Percentiles rank a stretch among this genome's conserved stretches.
phyloP scores from a whole-genome alignment of 2,888 invertebrate species.

The Sesamia inferens region DNA sequence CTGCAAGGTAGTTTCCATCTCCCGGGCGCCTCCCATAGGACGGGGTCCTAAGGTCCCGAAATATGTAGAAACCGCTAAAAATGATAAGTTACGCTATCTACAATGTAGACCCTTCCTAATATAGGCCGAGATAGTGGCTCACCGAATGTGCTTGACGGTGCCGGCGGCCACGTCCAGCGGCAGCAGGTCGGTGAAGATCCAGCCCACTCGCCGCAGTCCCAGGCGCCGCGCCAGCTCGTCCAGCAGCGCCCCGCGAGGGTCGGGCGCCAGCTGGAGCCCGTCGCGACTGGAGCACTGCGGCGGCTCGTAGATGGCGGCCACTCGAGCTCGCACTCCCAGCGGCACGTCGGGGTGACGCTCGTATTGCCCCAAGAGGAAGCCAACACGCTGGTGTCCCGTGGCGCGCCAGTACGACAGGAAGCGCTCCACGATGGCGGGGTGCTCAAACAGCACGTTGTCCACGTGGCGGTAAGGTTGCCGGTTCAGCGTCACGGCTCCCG shows the following conservation, averaged over 20 bases:
- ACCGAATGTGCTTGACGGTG: slow-evolving; percentile 93
- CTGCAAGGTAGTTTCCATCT: too few relatives aligned
- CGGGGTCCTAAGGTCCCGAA: too few relatives aligned
- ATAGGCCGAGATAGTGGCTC: neutral
- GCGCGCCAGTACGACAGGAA: slow-evolving; percentile 99
- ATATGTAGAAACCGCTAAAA: too few relatives aligned
- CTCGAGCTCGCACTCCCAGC: slow-evolving; percentile 94
- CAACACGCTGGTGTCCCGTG: slow-evolving; percentile 98
- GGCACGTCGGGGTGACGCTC: slow-evolving; percentile 91
- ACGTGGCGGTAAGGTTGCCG: slow-evolving; percentile 98
- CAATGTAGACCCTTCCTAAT: too few relatives aligned
- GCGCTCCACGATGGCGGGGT: slow-evolving; percentile 97
- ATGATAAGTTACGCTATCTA: too few relatives aligned
- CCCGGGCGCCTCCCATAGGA: too few relatives aligned
- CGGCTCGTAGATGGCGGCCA: slow-evolving; percentile 99
- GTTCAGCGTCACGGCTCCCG: slow-evolving; percentile 98
- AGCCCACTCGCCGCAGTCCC: slow-evolving; percentile 96
- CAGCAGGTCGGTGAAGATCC: slow-evolving; percentile 99
- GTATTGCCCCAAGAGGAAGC: slow-evolving; percentile 97
- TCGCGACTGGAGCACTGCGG: slow-evolving; percentile 96
- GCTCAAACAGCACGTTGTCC: slow-evolving; percentile 99
- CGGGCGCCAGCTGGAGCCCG: slow-evolving; percentile 90
- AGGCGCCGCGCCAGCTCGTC: slow-evolving; percentile 94
- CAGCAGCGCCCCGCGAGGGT: slow-evolving; percentile 93
- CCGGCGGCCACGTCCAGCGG: slow-evolving; percentile 95